phyloP scores from a whole-genome alignment of 2,888 invertebrate genomes.

The Tetragonisca angustula region DNA sequence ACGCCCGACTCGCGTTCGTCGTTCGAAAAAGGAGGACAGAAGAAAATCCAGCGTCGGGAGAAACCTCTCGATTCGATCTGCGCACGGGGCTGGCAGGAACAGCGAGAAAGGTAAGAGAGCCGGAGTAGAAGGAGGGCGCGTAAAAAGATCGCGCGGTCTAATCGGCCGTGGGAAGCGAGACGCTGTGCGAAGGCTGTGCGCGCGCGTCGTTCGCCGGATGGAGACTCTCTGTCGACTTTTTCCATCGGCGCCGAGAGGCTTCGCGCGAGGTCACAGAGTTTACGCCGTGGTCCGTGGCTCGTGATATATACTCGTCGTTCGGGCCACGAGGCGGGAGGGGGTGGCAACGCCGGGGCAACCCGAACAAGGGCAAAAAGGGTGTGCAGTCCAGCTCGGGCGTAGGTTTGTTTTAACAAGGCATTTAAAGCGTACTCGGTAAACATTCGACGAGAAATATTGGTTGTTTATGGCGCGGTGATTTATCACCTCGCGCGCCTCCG shows the following conservation, averaged over 20 bases:
- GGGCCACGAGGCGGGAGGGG: slow-evolving; percentile 39
- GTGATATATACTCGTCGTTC: slow-evolving; percentile 71
- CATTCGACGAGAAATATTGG: slow-evolving; percentile 84
- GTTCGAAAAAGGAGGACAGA: not conserved
- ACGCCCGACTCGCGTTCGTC: not conserved
- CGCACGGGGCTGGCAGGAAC: not conserved
- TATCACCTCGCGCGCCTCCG: slow-evolving; percentile 79
- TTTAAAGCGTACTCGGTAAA: slow-evolving; percentile 84
- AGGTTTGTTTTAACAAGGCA: slow-evolving; percentile 84
- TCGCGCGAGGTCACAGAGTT: slow-evolving; percentile 72
- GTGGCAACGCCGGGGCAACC: slow-evolving; percentile 19
- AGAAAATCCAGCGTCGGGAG: not conserved
- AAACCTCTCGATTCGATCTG: not conserved
- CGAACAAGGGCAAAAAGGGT: slow-evolving; percentile 69
- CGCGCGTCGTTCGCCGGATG: slow-evolving; percentile 13
- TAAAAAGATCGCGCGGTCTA: slow-evolving; percentile 35
- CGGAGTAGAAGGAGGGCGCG: not conserved
- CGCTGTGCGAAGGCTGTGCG: not conserved
- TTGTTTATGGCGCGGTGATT: slow-evolving; percentile 83
- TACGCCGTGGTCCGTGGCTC: slow-evolving; percentile 58
- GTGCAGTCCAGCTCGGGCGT: slow-evolving; percentile 76
- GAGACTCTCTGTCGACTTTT: slow-evolving; percentile 51
- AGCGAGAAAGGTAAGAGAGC: slow-evolving; percentile 6
- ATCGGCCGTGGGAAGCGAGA: slow-evolving; percentile 53
- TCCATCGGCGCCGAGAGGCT: slow-evolving; percentile 60